These are phyloP conservation scores for Lynx canadensis DNA, from an alignment of 2,113 vertebrate genomes.

Conservation along the genomic window DNA sequence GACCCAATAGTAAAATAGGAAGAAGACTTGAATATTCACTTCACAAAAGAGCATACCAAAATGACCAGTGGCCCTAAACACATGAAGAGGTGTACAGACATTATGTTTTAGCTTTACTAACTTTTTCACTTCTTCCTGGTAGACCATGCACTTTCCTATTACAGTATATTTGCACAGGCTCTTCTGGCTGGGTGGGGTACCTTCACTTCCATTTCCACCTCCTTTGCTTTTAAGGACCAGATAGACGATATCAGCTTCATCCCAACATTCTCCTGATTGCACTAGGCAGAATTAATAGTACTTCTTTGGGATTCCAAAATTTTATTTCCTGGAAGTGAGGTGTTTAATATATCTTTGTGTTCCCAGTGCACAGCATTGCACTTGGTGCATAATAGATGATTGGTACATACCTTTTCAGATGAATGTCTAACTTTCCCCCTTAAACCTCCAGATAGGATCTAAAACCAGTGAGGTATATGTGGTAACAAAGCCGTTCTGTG, in stretches of 20 bases:
- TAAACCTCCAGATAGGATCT: slow-evolving; percentile 58
- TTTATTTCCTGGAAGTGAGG: not conserved
- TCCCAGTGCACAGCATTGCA: not conserved
- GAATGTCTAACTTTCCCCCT: slow-evolving; percentile 34
- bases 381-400: not conserved
- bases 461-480: slow-evolving; percentile 38
- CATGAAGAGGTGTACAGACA: not conserved
- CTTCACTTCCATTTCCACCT: not conserved
- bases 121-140: not conserved
- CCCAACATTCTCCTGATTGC: not conserved
- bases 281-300: not conserved
- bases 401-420: not conserved
- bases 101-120: not conserved
- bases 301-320: not conserved
- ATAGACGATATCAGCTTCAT: not conserved
- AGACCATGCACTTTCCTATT: not conserved
- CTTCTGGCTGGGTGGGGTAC: not conserved
- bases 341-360: not conserved
- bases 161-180: not conserved
- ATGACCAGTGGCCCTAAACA: not conserved
- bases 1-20: not conserved
- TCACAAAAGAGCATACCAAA: not conserved
- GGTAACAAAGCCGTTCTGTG: slow-evolving; percentile 68
- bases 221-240: slow-evolving; percentile 16
- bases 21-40: not conserved